These are phyloP conservation scores for pig (Sus scrofa) DNA, from an alignment of 2,113 vertebrate genomes.

Conservation along the genomic window DNA sequence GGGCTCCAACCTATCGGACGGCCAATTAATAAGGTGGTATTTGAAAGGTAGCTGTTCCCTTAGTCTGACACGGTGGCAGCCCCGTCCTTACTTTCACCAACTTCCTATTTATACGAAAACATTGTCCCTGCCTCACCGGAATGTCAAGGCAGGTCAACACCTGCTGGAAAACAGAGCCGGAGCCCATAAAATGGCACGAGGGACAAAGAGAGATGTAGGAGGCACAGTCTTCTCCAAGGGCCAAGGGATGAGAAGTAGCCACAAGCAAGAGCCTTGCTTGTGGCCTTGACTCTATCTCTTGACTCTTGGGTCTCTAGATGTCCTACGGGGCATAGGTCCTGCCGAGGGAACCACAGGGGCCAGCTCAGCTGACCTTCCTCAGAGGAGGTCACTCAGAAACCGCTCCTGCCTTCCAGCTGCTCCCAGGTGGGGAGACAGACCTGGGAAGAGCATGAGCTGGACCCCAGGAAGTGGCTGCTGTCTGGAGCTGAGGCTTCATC, in stretches of 20 bases:
- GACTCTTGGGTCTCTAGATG: neutral
- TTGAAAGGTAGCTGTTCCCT: neutral
- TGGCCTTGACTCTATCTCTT: neutral
- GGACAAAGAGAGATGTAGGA: neutral
- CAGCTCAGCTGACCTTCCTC: neutral
- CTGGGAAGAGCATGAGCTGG: neutral
- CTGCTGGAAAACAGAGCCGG: neutral
- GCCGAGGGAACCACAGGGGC: accelerated
- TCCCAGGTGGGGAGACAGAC: neutral
- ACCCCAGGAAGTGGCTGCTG: neutral
- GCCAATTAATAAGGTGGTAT: neutral
- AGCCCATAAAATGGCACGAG: neutral
- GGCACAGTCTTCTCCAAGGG: neutral
- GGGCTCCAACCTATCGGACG: neutral
- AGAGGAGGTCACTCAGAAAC: neutral
- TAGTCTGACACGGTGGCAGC: neutral
- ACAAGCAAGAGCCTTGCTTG: neutral
- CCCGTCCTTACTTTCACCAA: neutral
- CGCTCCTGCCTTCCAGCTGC: neutral
- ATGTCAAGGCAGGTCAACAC: neutral
- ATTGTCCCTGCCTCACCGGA: neutral
- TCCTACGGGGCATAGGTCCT: no score
- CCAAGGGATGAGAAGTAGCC: neutral
- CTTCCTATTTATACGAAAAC: neutral
- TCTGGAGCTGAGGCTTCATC: neutral